phyloP scores from a whole-genome alignment of 2,113 vertebrate genomes.

The Erpornis zantholeuca region DNA sequence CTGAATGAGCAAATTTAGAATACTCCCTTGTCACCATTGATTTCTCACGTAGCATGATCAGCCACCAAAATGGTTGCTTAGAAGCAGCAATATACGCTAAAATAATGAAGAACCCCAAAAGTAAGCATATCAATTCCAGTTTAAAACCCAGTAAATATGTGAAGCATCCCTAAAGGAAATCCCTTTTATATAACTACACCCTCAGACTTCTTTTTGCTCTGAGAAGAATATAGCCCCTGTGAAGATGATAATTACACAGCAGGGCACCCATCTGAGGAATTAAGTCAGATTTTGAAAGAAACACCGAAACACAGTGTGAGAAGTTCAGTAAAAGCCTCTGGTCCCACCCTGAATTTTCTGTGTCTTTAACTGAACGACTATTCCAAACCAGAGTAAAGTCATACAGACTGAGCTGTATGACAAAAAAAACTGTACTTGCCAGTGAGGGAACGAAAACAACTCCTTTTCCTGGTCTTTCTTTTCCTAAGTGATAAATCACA shows the following conservation, averaged over 20 bases:
- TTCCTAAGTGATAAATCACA: background rate
- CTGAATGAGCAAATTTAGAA: background rate
- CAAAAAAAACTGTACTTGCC: background rate
- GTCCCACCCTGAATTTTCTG: background rate
- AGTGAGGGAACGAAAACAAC: background rate
- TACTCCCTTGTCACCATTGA: background rate
- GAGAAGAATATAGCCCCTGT: background rate
- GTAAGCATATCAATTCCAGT: background rate
- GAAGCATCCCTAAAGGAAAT: background rate
- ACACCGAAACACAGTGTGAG: background rate
- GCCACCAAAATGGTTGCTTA: background rate
- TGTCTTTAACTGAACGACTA: background rate
- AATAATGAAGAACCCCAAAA: background rate
- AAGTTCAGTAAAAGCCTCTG: background rate
- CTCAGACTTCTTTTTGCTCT: background rate
- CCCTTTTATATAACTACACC: background rate
- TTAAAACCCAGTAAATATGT: background rate
- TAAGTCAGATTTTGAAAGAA: background rate
- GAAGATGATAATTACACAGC: background rate
- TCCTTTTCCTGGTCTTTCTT: background rate
- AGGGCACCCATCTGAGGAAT: background rate
- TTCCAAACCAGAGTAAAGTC: background rate
- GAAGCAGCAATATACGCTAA: background rate
- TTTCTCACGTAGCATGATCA: background rate
- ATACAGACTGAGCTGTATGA: too few relatives aligned